phyloP scores from a whole-genome alignment of 2,797 vertebrate genomes.

The Pseudochromis fuscus region DNA sequence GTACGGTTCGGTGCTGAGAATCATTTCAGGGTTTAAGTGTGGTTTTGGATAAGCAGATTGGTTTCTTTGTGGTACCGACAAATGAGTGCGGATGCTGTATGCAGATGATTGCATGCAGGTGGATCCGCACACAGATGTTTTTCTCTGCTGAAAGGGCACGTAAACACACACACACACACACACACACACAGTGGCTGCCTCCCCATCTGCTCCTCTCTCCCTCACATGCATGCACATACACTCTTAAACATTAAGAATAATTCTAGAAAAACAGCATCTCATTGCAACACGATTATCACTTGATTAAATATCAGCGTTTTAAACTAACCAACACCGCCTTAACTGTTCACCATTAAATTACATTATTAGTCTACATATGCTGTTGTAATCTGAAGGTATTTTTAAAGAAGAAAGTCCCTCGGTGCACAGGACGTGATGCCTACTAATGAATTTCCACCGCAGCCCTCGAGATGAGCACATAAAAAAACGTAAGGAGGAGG shows the following conservation, averaged over 20 bases:
- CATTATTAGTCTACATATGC: too few relatives aligned
- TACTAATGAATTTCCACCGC: background rate
- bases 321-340: too few relatives aligned
- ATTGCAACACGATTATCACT: too few relatives aligned
- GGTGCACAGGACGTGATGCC: conserved; percentile 1
- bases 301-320: too few relatives aligned
- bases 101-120: conserved; percentile 70
- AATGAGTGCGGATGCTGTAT: conserved; percentile 43
- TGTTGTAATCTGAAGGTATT: too few relatives aligned
- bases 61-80: conserved; percentile 52
- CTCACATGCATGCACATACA: background rate
- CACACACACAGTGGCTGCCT: background rate
- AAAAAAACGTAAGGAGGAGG: background rate
- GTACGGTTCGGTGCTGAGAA: conserved; percentile 21
- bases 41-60: conserved; percentile 21
- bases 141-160: conserved; percentile 28
- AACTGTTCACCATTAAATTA: too few relatives aligned
- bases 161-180: background rate
- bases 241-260: background rate
- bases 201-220: conserved; percentile 16
- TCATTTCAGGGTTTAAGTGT: conserved; percentile 36
- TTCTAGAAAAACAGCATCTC: too few relatives aligned
- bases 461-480: background rate
- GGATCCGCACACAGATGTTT: conserved; percentile 58
- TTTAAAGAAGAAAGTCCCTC: too few relatives aligned